Evolutionary conservation across 1,140 invertebrate genomes (phyloP), one percentile per base, ranked within the genome.

Genomic region (Mycetomoellerius zeteki): DNA sequence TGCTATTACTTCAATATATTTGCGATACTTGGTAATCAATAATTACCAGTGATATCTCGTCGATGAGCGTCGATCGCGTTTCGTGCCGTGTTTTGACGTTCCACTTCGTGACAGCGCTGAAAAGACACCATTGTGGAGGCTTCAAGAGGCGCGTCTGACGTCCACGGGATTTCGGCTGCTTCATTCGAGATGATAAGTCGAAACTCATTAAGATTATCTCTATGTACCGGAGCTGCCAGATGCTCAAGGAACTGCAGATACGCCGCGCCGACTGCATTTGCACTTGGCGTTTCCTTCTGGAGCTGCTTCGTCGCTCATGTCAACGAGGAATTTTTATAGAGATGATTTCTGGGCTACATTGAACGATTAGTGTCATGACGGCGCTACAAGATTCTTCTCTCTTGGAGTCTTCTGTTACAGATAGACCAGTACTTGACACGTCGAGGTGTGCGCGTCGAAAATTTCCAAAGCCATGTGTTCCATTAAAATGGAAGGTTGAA

Each of bases 1-100:
- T 21, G 33, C 21, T 12, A 86, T 52, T 47, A 27, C 60, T 84
- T 58, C 7, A 30, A n/a, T 47, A 24, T 37, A 60, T 37, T 86
- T 43, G 75, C 72, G 52, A 58, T n/a, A 33, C 73, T 65, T 24
- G 6, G 50, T 65, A 86, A 88, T 88, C 75, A 76, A 65, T 50
- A 81, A 88, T 88, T 86, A 86, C 67, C 52, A 73, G 37, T 4
- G 69, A 81, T 86, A 88, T 85, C 71, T 75, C 37, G n/a, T 76
- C 52, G 43, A 75, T 62, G 67, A 75, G 30, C 47, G n/a, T 58
- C 64, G 56, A 52, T 58, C 33, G 43, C 21, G 47, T 78, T 67
- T 85, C 54, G 21, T 27, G 37, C 8, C 52, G 50, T 30, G 52
- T 60, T n/a, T n/a, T n/a, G 47, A 80, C 58, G 54, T n/a, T 21